Evolutionary conservation across 2,888 invertebrate genomes (phyloP), one percentile per base, ranked within the genome.

Genomic region (Hartigia nigra): DNA sequence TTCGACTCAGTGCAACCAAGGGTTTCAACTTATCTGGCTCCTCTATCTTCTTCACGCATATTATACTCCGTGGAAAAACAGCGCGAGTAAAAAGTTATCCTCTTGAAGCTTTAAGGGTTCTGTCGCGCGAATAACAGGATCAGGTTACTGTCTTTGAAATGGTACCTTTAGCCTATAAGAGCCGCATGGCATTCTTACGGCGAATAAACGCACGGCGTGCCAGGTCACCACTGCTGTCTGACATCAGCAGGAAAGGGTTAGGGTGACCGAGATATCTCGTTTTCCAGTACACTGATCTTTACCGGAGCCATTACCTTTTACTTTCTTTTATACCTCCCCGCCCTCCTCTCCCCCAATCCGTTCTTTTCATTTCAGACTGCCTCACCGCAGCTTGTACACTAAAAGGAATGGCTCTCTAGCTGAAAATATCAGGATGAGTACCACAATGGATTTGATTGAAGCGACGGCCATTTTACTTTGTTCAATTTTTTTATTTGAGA

Each of bases 101-200:
- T 78, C 80, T 77, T 76, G 80, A 84, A 74, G 80, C 84, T 84
- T 84, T 82, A 83, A 80, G 84, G 86, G 85, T 83, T 83, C 88
- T 83, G 85, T 87, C 88, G 88, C 87, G 87, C 87, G 88, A 88
- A 87, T 91, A 91, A 91, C 88, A 91, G 89, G 91, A 91, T 91
- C 91, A 88, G 85, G 88, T 91, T 90, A 88, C 90, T 84, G 85
- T 86, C 84, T 85, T 85, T 86, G 86, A 86, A 87, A 55, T 11
- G 76, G 75, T 31, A 31, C 87, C 84, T 55, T 55, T 23, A 23
- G 55, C 9, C 55, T 55, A 9, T 23, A 23, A 9, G 55, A 55
- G 55, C 55, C 55, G 9, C 55, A 85, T 78, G 78, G 79, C 37
- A 77, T 75, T 78, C 76, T 74, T 79, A 70, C 74, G 55, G 72